These are phyloP conservation scores for Gambelia wislizenii DNA, from an alignment of 2,797 vertebrate species.

Conservation along the genomic window DNA sequence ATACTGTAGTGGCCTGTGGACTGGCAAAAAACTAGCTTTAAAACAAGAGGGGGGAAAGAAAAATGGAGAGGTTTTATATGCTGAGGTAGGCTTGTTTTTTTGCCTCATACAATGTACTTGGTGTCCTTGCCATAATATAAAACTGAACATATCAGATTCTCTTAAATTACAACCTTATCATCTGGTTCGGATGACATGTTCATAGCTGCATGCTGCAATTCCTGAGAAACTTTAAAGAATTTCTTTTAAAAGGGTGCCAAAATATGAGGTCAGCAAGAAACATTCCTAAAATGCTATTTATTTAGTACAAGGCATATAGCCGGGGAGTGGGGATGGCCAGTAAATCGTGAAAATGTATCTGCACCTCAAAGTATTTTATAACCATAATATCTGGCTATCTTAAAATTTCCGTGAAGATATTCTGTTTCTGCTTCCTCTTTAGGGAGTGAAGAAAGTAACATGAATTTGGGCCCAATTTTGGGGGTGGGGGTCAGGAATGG, in stretches of 20 bases:
- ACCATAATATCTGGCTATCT: constrained; percentile 60
- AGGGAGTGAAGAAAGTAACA: not conserved
- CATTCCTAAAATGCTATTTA: constrained; percentile 32
- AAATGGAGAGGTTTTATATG: not conserved
- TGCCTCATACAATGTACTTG: not conserved
- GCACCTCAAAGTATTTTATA: constrained; percentile 58
- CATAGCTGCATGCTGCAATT: not conserved
- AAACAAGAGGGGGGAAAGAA: too few species aligned
- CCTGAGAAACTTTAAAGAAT: constrained; percentile 21
- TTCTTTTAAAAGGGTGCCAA: constrained; percentile 29
- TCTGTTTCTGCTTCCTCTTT: constrained; percentile 9
- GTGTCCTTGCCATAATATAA: not conserved
- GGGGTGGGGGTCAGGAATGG: too few species aligned
- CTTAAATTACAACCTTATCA: not conserved
- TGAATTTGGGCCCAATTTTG: not conserved
- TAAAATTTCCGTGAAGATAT: constrained; percentile 51
- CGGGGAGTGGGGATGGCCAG: constrained; percentile 8
- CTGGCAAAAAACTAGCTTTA: not conserved
- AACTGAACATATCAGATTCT: not conserved
- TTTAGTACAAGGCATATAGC: constrained; percentile 18
- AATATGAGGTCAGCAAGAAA: constrained; percentile 9
- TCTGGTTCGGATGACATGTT: constrained; percentile 12
- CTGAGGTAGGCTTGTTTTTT: not conserved
- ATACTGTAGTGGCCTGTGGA: not conserved
- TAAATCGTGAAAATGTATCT: constrained; percentile 56